phyloP scores from a whole-genome alignment of 2,888 invertebrate species.

The Cyrtodaria siliqua region DNA sequence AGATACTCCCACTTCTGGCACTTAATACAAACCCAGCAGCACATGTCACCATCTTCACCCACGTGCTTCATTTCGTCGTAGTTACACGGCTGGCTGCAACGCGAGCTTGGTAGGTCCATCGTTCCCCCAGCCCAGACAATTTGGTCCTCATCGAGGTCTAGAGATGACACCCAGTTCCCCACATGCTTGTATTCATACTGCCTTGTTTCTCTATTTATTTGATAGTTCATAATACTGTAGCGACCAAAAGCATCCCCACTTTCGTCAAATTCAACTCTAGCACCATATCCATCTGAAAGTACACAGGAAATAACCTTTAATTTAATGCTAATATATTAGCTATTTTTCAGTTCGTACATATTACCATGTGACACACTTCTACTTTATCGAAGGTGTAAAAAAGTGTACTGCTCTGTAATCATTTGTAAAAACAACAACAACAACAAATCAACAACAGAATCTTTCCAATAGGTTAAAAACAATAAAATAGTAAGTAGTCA shows the following conservation, averaged over 20 bases:
- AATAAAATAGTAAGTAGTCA: too few relatives aligned
- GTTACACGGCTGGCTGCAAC: conserved; percentile 86
- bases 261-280: conserved; percentile 88
- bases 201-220: conserved; percentile 78
- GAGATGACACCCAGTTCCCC: conserved; percentile 88
- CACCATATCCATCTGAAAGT: conserved; percentile 89
- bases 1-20: conserved; percentile 83
- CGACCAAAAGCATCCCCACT: conserved; percentile 86
- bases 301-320: neutral
- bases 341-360: too few relatives aligned
- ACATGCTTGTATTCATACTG: conserved; percentile 83
- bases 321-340: too few relatives aligned
- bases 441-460: too few relatives aligned
- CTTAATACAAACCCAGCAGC: conserved; percentile 86
- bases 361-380: too few relatives aligned
- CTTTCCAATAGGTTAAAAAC: too few relatives aligned
- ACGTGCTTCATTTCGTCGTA: conserved; percentile 86
- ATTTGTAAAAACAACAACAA: too few relatives aligned
- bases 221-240: conserved; percentile 87
- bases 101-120: conserved; percentile 84
- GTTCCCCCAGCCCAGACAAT: conserved; percentile 86
- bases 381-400: too few relatives aligned
- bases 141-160: conserved; percentile 82
- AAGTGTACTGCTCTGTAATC: too few relatives aligned
- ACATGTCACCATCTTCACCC: conserved; percentile 85